Conservation (phyloP, 2,888 invertebrate species). For the Malthinus flaveolus region DNA sequence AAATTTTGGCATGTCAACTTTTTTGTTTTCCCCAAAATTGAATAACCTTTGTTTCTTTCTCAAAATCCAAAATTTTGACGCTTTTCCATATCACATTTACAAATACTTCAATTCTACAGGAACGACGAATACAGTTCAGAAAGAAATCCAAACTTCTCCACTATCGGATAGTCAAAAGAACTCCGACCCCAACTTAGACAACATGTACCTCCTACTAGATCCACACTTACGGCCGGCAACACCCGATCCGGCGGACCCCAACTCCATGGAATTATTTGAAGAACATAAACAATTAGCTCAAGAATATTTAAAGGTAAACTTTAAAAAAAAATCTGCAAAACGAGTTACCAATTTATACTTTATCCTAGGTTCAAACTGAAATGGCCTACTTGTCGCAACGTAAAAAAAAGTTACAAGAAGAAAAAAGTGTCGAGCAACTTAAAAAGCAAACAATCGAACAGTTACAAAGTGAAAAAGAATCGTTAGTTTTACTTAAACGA, state of each 20-base stretch:
- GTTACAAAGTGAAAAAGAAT: slow-evolving; percentile 59
- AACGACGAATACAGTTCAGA: slow-evolving; percentile 43
- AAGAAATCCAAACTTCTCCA: slow-evolving; percentile 45
- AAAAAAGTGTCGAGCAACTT: slow-evolving; percentile 60
- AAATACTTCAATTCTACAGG: slow-evolving; percentile 34
- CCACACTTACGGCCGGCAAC: slow-evolving; percentile 81
- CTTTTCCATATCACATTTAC: background rate
- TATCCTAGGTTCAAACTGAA: slow-evolving; percentile 77
- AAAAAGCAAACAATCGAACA: slow-evolving; percentile 44
- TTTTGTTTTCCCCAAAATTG: too few species aligned
- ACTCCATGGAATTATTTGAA: slow-evolving; percentile 84
- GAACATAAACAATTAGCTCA: slow-evolving; percentile 87
- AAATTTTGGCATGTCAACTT: too few species aligned
- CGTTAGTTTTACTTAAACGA: slow-evolving; percentile 67
- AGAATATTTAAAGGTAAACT: slow-evolving; percentile 78
- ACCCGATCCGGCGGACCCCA: slow-evolving; percentile 75
- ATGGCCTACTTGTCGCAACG: slow-evolving; percentile 78
- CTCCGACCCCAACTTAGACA: slow-evolving; percentile 63
- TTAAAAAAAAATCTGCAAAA: background rate
- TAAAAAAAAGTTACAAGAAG: slow-evolving; percentile 73
- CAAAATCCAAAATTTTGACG: background rate
- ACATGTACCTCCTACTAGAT: slow-evolving; percentile 78
- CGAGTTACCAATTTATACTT: background rate
- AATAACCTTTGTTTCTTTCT: too few species aligned
- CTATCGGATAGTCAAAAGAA: slow-evolving; percentile 30